Evolutionary conservation across 2,113 vertebrate species (phyloP).

Genomic region (Ramphastos sulfuratus): DNA sequence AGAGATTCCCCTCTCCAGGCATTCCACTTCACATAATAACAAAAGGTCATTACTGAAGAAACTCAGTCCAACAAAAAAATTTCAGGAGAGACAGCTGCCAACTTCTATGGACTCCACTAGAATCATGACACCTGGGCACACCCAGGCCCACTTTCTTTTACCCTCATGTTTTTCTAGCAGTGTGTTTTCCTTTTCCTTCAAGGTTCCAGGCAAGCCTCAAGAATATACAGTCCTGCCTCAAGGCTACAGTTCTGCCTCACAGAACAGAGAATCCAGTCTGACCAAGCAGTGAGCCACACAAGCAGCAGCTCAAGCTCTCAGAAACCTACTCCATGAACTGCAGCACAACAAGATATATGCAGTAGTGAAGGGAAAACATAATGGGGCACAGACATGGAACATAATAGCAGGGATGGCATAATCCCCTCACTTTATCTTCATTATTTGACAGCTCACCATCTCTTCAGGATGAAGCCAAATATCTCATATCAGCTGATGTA

Average conservation of each 20-base stretch:
- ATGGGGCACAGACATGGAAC: not conserved
- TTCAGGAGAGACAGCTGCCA: not conserved
- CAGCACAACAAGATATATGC: not conserved
- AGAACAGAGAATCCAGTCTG: not conserved
- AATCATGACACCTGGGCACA: not conserved
- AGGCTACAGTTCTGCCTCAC: not conserved
- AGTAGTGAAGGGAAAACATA: not conserved
- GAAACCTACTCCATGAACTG: not conserved
- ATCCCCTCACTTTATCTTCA: not conserved
- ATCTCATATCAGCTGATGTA: not conserved
- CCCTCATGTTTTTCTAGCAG: not conserved
- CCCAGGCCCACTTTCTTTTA: not conserved
- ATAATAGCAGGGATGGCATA: not conserved
- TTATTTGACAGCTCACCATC: slow-evolving; percentile 16
- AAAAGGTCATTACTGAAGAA: not conserved
- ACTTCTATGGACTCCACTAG: not conserved
- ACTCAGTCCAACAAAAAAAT: not conserved
- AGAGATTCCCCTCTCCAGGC: not conserved
- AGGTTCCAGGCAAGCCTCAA: not conserved
- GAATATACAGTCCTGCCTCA: not conserved
- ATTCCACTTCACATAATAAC: not conserved
- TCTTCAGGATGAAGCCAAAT: not conserved
- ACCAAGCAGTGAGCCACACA: not conserved
- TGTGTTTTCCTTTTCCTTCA: not conserved
- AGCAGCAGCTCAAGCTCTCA: not conserved